phyloP scores from a whole-genome alignment of 2,888 invertebrate genomes.

The Craniophora ligustri region DNA sequence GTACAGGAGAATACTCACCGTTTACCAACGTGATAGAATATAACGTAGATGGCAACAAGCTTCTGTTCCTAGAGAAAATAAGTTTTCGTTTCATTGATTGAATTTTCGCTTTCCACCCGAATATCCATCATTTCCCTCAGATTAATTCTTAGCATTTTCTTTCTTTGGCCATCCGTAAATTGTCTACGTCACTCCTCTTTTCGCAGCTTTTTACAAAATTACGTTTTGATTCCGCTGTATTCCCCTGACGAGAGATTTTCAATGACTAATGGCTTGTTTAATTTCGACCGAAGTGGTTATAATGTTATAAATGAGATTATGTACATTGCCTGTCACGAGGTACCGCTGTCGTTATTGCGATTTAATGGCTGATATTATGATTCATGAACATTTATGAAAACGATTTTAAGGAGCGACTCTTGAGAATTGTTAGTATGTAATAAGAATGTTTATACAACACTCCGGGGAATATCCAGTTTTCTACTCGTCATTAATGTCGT shows the following conservation, averaged over 20 bases:
- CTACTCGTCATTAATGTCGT: slow-evolving; percentile 1
- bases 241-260: slow-evolving; percentile 54
- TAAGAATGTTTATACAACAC: slow-evolving; percentile 34
- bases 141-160: slow-evolving; percentile 61
- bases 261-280: slow-evolving; percentile 68
- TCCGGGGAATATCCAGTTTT: slow-evolving; percentile 9
- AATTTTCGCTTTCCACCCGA: slow-evolving; percentile 18
- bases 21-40: too few species aligned
- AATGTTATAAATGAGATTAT: slow-evolving; percentile 58
- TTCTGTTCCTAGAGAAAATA: background rate
- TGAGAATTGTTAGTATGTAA: slow-evolving; percentile 33
- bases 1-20: too few species aligned
- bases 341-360: slow-evolving; percentile 21
- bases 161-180: slow-evolving; percentile 61
- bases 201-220: slow-evolving; percentile 67
- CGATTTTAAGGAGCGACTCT: slow-evolving; percentile 21
- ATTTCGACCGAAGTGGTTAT: slow-evolving; percentile 57
- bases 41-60: too few species aligned
- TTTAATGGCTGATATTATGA: slow-evolving; percentile 28
- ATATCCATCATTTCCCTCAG: slow-evolving; percentile 39
- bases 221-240: slow-evolving; percentile 64
- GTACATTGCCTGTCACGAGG: slow-evolving; percentile 23
- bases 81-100: background rate
- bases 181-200: slow-evolving; percentile 52
- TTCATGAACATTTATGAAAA: slow-evolving; percentile 30